Base-by-base conservation (phyloP, 2,113 vertebrate genomes). In the Gobius niger region DNA sequence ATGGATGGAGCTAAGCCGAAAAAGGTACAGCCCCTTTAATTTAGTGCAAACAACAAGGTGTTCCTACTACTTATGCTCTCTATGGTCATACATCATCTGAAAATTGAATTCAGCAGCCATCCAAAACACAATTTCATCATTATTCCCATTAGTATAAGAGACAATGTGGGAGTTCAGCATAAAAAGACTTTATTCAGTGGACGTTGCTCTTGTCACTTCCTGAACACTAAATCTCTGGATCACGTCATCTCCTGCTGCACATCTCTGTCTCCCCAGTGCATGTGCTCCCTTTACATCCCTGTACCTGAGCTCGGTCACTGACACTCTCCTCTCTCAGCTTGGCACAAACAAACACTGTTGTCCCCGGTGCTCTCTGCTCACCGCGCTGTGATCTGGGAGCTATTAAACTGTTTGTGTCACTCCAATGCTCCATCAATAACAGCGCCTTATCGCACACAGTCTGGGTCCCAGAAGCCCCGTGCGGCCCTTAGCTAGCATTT, bases 321-420 rank as follows among this genome's bases (percentile, higher is more conserved):
- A 72, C 68, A 66, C 67, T 72, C 68, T 19, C 75, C 70, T 19
- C 70, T 61, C 60, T 60, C 68, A 47, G 53, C 59, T 61, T 61
- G 68, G 64, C 64, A 65, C 34, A 76, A 69, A 80, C 75, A 81
- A 82, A 82, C 68, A 63, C 24, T 50, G 67, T 53, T 63, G 63
- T 81, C 77, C 51, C 69, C 72, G 67, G 68, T 14, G 5, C 53
- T 41, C 50, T 66, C 56, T 62, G 76, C 68, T 73, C 68, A 76
- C 78, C 15, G 40, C 57, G 76, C 65, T 75, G 75, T 70, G 78
- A 84, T 84, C 70, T 80, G 83, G 82, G 85, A 86, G 77, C 83
- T 73, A 81, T 91, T 88, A 84, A 47, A 63, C 47, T 81, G 70
- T 82, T 85, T 85, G 78, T 82, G 81, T 84, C 84, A 75, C 78